Percentiles rank a stretch among this genome's conserved stretches.
Evolutionary conservation across 2,888 invertebrate genomes (phyloP).

Genomic region (Laspeyria flexula): DNA sequence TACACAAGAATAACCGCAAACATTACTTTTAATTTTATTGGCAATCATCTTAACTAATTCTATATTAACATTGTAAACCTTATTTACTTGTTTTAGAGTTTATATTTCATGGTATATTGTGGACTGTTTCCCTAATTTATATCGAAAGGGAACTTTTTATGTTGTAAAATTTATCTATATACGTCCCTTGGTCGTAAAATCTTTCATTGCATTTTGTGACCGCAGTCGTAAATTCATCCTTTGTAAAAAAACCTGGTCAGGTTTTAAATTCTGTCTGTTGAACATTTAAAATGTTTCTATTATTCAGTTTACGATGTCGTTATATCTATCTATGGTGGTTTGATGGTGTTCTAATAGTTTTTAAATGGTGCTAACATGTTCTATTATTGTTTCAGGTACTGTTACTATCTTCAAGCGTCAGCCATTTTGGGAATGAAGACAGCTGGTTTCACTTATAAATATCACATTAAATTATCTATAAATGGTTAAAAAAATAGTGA

Average conservation of each 20-base stretch:
- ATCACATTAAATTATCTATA: too few species aligned
- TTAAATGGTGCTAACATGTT: constrained; percentile 37
- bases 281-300: constrained; percentile 44
- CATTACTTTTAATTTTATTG: constrained; percentile 10
- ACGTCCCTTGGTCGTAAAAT: constrained; percentile 55
- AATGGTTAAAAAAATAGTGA: too few species aligned
- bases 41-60: not conserved
- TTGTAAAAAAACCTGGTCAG: constrained; percentile 41
- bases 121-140: constrained; percentile 36
- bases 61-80: constrained; percentile 4
- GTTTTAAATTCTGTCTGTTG: constrained; percentile 53
- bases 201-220: constrained; percentile 54
- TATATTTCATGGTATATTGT: constrained; percentile 9
- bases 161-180: constrained; percentile 36
- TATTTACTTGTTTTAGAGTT: constrained; percentile 9
- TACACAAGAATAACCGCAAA: constrained; percentile 13
- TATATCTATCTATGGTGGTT: constrained; percentile 33
- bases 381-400: constrained; percentile 52
- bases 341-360: constrained; percentile 37
- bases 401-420: constrained; percentile 1
- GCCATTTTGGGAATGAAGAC: not conserved
- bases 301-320: constrained; percentile 46
- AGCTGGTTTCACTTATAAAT: not conserved
- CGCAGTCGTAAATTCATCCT: constrained; percentile 54
- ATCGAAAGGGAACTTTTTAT: constrained; percentile 37